phyloP scores from a whole-genome alignment of 2,113 vertebrate genomes.

The Silurus glanis region DNA sequence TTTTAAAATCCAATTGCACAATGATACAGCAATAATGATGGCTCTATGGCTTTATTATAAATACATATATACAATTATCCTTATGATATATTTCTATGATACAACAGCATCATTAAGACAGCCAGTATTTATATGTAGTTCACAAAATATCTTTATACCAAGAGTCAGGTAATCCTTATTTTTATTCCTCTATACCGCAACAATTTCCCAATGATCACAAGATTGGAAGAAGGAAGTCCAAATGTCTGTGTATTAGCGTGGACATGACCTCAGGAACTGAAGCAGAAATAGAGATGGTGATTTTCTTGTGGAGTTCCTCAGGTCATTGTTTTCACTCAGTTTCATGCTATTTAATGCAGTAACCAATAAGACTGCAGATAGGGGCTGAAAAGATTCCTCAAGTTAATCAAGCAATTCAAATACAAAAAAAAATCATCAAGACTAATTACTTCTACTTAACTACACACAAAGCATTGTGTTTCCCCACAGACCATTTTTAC shows the following conservation, averaged over 20 bases:
- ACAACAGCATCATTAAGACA: neutral
- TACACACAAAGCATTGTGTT: no score
- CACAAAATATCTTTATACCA: neutral
- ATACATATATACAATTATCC: neutral
- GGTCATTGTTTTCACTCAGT: neutral
- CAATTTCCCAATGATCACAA: neutral
- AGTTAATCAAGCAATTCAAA: no score
- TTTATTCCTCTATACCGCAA: neutral
- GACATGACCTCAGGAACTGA: neutral
- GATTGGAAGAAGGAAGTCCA: neutral
- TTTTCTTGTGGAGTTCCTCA: neutral
- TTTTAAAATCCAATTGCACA: conserved; percentile 1
- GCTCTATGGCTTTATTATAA: no score
- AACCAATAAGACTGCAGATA: neutral
- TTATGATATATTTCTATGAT: neutral
- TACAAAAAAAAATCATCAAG: no score
- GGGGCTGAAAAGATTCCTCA: no score
- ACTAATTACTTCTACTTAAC: no score
- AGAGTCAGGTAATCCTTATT: neutral
- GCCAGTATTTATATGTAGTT: neutral
- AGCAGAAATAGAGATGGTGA: neutral
- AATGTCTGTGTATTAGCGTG: neutral
- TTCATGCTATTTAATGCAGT: neutral
- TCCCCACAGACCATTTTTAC: no score
- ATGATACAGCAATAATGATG: neutral